Percentiles rank a stretch among this genome's conserved stretches.
phyloP scores from a whole-genome alignment of 1,140 invertebrate species.

The Spodoptera frugiperda region DNA sequence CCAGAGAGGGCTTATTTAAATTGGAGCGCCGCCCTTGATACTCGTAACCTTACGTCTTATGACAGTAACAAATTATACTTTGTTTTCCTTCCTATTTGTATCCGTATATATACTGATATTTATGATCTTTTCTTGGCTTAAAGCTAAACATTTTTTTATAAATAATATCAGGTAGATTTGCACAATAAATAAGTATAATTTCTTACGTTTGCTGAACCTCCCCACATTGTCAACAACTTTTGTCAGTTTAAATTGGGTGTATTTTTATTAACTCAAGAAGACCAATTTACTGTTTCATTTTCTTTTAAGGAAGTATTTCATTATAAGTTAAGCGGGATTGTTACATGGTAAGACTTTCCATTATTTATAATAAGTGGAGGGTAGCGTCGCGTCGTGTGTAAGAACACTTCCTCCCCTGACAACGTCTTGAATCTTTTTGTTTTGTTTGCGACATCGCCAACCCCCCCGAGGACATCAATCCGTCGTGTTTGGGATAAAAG shows the following conservation, averaged over 20 bases:
- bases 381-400: conserved; percentile 40
- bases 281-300: neutral
- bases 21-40: conserved; percentile 10
- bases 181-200: neutral
- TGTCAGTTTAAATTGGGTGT: no score
- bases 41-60: conserved; percentile 11
- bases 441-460: conserved; percentile 60
- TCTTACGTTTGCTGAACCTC: neutral
- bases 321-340: conserved; percentile 14
- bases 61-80: neutral
- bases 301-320: conserved; percentile 4
- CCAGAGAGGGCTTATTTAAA: conserved; percentile 21
- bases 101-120: neutral
- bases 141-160: neutral
- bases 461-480: conserved; percentile 56
- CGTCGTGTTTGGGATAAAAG: conserved; percentile 55
- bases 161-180: no score
- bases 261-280: neutral
- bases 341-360: conserved; percentile 7
- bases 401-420: conserved; percentile 56
- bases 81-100: neutral
- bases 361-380: conserved; percentile 22
- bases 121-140: neutral
- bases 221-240: no score
- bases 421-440: conserved; percentile 64